Evolutionary conservation across 2,113 vertebrate species (phyloP).

Genomic region (Zapus hudsonius): DNA sequence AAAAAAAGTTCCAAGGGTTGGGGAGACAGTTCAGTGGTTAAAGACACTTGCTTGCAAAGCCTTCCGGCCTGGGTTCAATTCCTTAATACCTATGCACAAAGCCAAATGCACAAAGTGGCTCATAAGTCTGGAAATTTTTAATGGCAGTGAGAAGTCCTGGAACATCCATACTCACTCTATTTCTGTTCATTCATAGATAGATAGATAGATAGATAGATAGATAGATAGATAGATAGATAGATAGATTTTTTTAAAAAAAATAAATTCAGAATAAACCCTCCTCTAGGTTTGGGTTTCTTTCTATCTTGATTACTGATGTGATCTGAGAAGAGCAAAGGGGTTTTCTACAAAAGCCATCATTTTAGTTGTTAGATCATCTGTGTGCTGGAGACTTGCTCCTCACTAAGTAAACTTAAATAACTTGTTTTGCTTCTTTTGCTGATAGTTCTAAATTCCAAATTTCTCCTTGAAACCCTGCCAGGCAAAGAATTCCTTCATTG

Average conservation of each 20-base stretch:
- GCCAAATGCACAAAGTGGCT: no score
- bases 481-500: constrained; percentile 41
- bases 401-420: constrained; percentile 43
- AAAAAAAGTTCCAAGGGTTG: not conserved
- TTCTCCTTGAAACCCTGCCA: constrained; percentile 24
- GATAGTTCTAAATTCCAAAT: constrained; percentile 5
- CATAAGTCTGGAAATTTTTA: no score
- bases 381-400: not conserved
- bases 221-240: no score
- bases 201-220: no score
- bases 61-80: no score
- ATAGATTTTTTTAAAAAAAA: not conserved
- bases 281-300: constrained; percentile 53
- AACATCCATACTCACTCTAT: no score
- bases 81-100: no score
- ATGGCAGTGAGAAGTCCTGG: no score
- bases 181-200: no score
- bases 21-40: no score
- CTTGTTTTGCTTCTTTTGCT: constrained; percentile 13
- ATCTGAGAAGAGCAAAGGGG: not conserved
- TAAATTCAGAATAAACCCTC: not conserved
- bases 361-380: not conserved
- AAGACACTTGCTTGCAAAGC: no score
- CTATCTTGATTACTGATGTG: constrained; percentile 17
- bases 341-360: constrained; percentile 12